A percentile compares a stretch with the other conserved stretches of the same genome.
Conservation (phyloP, 2,797 vertebrate species). For the Dromococcyx pavoninus region DNA sequence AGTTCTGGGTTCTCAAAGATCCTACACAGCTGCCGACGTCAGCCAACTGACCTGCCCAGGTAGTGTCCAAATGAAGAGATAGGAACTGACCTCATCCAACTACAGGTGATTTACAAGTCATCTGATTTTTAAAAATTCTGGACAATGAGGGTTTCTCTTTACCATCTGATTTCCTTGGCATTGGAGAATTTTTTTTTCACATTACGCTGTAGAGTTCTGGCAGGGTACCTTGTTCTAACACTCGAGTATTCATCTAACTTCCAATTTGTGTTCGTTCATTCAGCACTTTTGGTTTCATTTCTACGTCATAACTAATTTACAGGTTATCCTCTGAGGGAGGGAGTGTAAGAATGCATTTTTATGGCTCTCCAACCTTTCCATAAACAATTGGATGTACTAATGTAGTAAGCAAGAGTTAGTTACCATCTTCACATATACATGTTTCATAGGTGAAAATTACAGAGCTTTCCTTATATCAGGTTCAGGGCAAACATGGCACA, state of each 20-base stretch:
- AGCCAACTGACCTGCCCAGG: background rate
- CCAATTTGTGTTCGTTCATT: background rate
- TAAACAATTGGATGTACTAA: background rate
- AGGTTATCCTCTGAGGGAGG: background rate
- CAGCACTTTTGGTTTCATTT: background rate
- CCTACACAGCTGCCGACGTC: background rate
- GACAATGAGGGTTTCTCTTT: background rate
- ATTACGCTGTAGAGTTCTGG: background rate
- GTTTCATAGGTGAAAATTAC: background rate
- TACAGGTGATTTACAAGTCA: background rate
- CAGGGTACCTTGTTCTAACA: background rate
- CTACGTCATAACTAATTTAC: background rate
- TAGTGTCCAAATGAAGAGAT: background rate
- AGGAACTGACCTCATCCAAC: background rate
- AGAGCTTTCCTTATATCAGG: background rate
- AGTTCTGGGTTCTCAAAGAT: background rate
- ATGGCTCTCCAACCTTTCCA: background rate
- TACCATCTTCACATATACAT: rapidly evolving
- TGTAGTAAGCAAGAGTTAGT: background rate
- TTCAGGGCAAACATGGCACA: background rate
- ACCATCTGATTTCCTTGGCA: background rate
- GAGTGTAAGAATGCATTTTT: background rate
- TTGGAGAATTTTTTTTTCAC: background rate
- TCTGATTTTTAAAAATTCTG: background rate
- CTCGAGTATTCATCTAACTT: background rate